Base-by-base conservation (phyloP, 2,888 invertebrate genomes). In the Calameuta filiformis region DNA sequence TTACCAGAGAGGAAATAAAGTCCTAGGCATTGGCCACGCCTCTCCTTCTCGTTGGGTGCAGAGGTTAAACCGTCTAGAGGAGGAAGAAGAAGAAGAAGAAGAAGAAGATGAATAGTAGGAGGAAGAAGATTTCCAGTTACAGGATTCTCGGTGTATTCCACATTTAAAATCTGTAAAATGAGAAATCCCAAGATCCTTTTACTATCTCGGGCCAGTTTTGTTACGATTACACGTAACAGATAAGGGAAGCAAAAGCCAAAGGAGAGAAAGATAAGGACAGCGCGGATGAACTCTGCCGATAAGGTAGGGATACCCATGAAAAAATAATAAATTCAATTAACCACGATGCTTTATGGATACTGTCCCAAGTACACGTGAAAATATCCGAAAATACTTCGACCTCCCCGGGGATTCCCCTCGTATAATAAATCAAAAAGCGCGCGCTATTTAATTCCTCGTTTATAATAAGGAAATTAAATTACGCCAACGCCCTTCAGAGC, bases 21-120 rank as follows among this genome's bases (percentile, higher is more conserved):
- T 68, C 73, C 76, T 34, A 69, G 76, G 40, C 69, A 37, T 73
- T 35, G 74, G 76, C 76, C 76, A 79, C 79, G 76, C 79, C 79
- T n/a, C 40, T 12, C 11, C n/a, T 69, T 37, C 37, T 34, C 35
- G 23, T 34, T 35, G 75, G 40, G 79, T 68, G 68, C 76, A 79
- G 34, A 79, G 79, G 79, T 79, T 74, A 79, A 79, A 76, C 74
- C 74, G 68, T 76, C 33, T 12, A 12, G 73, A 37, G 31, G 35
- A 68, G 30, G 75, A 56, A 6, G 56, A 56, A 37, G 75, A 56
- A 6, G 56, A 68, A 37, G 75, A 56, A 6, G 56, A 56, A 37
- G 75, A 56, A 6, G 56, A 56, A 56, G 23, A 56, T 56, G 56
- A 23, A 56, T 6, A 56, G 23, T 6, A 56, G 23, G 6, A 56